These are phyloP conservation scores for Pogonognathellus flavescens DNA, from an alignment of 1,140 invertebrate species.

Conservation along the genomic window DNA sequence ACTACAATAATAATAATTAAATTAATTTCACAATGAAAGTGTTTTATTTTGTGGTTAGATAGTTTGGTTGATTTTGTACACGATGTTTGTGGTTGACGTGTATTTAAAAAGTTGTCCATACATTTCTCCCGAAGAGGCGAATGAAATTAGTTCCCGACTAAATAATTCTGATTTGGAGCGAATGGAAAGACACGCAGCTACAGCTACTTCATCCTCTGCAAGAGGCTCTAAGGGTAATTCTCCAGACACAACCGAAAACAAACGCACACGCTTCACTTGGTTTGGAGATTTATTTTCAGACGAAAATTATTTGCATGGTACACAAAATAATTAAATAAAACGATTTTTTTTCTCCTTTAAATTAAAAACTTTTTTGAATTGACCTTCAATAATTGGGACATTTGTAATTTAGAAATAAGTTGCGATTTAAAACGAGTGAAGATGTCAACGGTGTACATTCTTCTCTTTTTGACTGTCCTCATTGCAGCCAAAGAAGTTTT, in stretches of 20 bases:
- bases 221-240: neutral
- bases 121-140: neutral
- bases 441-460: neutral
- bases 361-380: neutral
- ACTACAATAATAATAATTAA: too few relatives aligned
- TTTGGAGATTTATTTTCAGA: constrained; percentile 41
- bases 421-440: constrained; percentile 12
- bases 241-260: neutral
- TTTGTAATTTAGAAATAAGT: neutral
- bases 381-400: neutral
- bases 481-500: constrained; percentile 61
- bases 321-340: neutral
- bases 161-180: neutral
- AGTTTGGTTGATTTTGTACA: constrained; percentile 59
- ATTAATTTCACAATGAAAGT: neutral
- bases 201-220: neutral
- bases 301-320: constrained; percentile 3
- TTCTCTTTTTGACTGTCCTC: constrained; percentile 3
- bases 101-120: constrained; percentile 60
- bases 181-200: neutral
- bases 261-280: constrained; percentile 46
- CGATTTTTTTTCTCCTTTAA: neutral
- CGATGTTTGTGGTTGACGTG: constrained; percentile 56
- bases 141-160: neutral
- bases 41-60: constrained; percentile 51